These are phyloP conservation scores for Centropus bengalensis DNA, from an alignment of 2,113 vertebrate genomes.

Conservation along the genomic window DNA sequence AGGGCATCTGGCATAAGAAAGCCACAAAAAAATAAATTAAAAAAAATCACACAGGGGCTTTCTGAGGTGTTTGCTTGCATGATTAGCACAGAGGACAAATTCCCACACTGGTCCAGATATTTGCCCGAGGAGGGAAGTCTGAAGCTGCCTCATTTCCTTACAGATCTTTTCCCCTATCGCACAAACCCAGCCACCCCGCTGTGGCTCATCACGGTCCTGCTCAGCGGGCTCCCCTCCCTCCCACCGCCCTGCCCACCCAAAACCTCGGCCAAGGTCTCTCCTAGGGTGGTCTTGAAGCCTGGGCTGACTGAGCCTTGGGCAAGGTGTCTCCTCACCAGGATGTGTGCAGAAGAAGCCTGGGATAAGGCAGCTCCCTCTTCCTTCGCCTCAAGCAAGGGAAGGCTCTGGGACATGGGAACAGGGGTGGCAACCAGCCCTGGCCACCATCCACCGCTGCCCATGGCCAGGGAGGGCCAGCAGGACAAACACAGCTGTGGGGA, in stretches of 20 bases:
- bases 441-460: background rate
- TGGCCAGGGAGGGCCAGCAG: background rate
- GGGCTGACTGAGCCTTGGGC: background rate
- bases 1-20: accelerated
- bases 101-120: background rate
- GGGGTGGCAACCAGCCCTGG: accelerated
- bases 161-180: background rate
- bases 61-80: background rate
- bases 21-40: background rate
- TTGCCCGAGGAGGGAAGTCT: background rate
- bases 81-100: accelerated
- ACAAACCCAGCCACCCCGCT: background rate
- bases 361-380: background rate
- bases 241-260: background rate
- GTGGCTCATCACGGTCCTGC: background rate
- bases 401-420: accelerated
- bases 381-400: background rate
- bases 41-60: background rate
- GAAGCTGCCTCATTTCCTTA: background rate
- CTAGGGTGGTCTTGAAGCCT: background rate
- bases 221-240: background rate
- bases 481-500: background rate
- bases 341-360: background rate
- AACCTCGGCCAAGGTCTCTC: background rate
- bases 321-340: background rate